Percentiles rank a stretch among this genome's conserved stretches.
Evolutionary conservation across 92 coral and sea anemone species (phyloP).

Genomic region (Diadumene lineata): DNA sequence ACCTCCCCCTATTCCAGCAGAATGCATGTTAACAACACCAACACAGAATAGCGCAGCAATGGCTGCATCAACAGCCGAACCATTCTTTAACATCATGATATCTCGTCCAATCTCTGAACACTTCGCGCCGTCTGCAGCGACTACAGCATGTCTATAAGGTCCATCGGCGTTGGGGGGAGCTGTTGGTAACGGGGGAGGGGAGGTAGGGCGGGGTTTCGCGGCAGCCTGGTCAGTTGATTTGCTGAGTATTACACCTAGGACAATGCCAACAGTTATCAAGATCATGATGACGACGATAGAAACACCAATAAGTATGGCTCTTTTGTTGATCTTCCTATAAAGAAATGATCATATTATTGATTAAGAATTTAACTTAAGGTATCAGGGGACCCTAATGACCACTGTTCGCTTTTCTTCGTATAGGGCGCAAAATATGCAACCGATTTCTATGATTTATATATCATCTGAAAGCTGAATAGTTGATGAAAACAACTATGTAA

Average conservation of each 20-base stretch:
- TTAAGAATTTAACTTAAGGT: neutral
- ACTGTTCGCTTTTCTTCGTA: too few relatives aligned
- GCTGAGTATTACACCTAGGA: neutral
- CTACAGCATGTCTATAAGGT: slow-evolving; percentile 65
- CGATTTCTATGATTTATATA: too few relatives aligned
- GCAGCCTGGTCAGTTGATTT: neutral
- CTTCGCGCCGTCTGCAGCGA: slow-evolving; percentile 64
- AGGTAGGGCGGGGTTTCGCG: neutral
- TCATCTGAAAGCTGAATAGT: too few relatives aligned
- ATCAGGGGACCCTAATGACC: too few relatives aligned
- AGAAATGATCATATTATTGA: neutral
- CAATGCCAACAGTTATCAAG: slow-evolving; percentile 14
- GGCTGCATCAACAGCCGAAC: slow-evolving; percentile 93
- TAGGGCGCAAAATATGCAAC: too few relatives aligned
- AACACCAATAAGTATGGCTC: slow-evolving; percentile 7
- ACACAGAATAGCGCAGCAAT: slow-evolving; percentile 79
- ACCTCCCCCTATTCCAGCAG: slow-evolving; percentile 98
- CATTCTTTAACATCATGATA: slow-evolving; percentile 62
- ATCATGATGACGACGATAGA: slow-evolving; percentile 12
- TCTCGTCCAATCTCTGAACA: slow-evolving; percentile 81
- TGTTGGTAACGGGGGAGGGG: slow-evolving; percentile 36
- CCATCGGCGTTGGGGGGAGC: slow-evolving; percentile 63
- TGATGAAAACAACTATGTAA: too few relatives aligned
- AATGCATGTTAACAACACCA: slow-evolving; percentile 95
- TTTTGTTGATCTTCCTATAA: neutral